Conservation (phyloP, 2,113 vertebrate genomes). For the Hippocampus comes region DNA sequence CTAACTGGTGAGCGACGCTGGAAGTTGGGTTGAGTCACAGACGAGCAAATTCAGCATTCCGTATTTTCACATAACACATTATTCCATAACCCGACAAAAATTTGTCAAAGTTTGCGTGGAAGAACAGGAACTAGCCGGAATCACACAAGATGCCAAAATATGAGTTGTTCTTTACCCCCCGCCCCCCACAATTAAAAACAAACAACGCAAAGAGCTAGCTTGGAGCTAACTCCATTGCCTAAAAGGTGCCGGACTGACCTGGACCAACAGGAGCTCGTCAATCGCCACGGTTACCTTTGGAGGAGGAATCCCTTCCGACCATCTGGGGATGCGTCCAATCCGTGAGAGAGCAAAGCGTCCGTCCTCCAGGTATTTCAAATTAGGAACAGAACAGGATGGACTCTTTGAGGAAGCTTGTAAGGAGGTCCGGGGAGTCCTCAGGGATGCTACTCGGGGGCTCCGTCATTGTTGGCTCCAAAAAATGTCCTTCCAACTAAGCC, state of each 20-base stretch:
- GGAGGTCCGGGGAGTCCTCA: neutral
- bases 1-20: too few species aligned
- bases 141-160: neutral
- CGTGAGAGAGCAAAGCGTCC: neutral
- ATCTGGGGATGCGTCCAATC: neutral
- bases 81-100: neutral
- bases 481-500: slow-evolving; percentile 38
- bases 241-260: neutral
- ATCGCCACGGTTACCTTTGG: neutral
- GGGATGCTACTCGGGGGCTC: neutral
- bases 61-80: neutral
- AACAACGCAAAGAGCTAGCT: neutral
- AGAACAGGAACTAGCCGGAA: neutral
- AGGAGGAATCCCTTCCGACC: neutral
- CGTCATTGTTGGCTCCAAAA: neutral
- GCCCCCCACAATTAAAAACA: neutral
- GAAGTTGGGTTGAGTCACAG: neutral
- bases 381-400: neutral
- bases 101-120: neutral
- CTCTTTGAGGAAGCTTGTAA: neutral
- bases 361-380: neutral
- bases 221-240: neutral
- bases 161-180: neutral
- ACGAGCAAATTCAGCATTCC: neutral
- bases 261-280: neutral